phyloP scores from a whole-genome alignment of 2,888 invertebrate species.

The Eupithecia dodoneata region DNA sequence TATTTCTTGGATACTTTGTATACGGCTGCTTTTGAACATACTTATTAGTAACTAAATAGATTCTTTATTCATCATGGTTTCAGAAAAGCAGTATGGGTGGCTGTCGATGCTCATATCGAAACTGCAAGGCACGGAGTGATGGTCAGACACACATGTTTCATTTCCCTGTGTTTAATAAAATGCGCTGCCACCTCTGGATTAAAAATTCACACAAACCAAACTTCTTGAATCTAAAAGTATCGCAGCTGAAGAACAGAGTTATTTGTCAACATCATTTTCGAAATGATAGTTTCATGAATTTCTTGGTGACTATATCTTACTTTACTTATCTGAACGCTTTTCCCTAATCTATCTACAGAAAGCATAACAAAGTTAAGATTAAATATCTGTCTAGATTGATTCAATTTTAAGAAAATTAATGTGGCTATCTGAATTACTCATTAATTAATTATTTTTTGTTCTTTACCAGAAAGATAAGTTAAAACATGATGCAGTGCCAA shows the following conservation, averaged over 20 bases:
- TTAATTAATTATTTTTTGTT: background rate
- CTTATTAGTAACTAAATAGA: background rate
- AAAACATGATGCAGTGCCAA: constrained; percentile 82
- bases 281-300: constrained; percentile 81
- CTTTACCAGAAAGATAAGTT: constrained; percentile 81
- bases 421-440: background rate
- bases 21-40: background rate
- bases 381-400: background rate
- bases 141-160: constrained; percentile 85
- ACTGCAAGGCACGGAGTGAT: constrained; percentile 79
- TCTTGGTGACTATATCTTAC: constrained; percentile 57
- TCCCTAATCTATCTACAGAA: background rate
- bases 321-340: background rate
- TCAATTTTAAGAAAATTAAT: background rate
- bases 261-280: constrained; percentile 85
- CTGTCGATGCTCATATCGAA: constrained; percentile 84
- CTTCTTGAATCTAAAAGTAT: constrained; percentile 81
- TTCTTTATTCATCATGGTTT: constrained; percentile 6
- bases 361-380: background rate
- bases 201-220: constrained; percentile 80
- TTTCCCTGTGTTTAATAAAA: constrained; percentile 84
- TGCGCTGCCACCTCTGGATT: constrained; percentile 85
- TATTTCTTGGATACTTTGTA: background rate
- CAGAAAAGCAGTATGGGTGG: constrained; percentile 79
- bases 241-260: constrained; percentile 85